phyloP scores from a whole-genome alignment of 2,113 vertebrate species.

The Carollia perspicillata region DNA sequence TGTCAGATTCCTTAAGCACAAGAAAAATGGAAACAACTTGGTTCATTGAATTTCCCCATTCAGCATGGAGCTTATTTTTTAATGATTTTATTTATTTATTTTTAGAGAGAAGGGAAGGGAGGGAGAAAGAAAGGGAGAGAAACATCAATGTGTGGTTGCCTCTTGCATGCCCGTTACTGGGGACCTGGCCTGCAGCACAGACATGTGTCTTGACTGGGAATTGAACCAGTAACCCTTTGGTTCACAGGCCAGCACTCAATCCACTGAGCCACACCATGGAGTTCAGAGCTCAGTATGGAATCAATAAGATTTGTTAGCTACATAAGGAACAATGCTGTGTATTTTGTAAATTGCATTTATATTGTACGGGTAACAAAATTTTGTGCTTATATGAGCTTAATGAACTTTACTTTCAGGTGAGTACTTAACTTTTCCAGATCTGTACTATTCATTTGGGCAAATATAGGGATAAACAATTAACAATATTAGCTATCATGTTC shows the following conservation, averaged over 20 bases:
- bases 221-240: too few relatives aligned
- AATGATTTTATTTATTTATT: too few relatives aligned
- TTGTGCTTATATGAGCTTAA: background rate
- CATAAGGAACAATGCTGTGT: background rate
- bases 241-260: too few relatives aligned
- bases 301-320: background rate
- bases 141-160: too few relatives aligned
- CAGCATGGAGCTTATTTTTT: background rate
- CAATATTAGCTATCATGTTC: background rate
- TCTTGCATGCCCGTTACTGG: too few relatives aligned
- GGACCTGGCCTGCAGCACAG: too few relatives aligned
- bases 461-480: background rate
- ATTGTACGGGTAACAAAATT: background rate
- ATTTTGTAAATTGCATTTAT: background rate
- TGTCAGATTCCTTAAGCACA: background rate
- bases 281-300: background rate
- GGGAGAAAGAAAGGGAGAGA: too few relatives aligned
- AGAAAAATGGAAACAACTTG: background rate
- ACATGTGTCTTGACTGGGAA: too few relatives aligned
- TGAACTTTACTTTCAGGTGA: background rate
- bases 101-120: too few relatives aligned
- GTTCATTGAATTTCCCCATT: background rate
- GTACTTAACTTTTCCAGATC: background rate
- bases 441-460: background rate
- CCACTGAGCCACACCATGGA: too few relatives aligned